Percentiles rank a stretch among this genome's conserved stretches.
These are phyloP conservation scores for Macaria liturata DNA, from an alignment of 2,888 invertebrate genomes.

Conservation along the genomic window DNA sequence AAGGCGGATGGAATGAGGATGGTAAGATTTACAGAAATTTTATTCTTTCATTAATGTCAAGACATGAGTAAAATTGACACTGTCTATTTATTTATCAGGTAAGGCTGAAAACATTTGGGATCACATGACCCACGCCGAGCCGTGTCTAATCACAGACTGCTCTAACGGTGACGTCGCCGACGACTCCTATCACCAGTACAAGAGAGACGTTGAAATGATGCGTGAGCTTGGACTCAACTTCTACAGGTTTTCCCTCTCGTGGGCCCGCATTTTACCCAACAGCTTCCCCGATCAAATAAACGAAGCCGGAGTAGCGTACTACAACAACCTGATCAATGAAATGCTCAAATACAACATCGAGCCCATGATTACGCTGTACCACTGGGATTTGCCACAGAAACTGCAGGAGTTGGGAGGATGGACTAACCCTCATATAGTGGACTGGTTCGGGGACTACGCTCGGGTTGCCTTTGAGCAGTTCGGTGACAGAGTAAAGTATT, in stretches of 20 bases:
- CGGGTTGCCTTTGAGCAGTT: constrained; percentile 61
- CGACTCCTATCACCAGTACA: constrained; percentile 84
- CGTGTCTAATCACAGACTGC: constrained; percentile 73
- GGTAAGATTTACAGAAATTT: constrained; percentile 50
- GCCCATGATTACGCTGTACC: constrained; percentile 82
- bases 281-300: constrained; percentile 82
- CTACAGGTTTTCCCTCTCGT: constrained; percentile 84
- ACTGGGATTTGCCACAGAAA: constrained; percentile 78
- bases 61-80: neutral
- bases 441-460: constrained; percentile 75
- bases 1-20: constrained; percentile 77
- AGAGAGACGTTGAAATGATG: constrained; percentile 77
- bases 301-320: constrained; percentile 59
- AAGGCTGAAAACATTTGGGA: constrained; percentile 86
- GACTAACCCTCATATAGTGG: constrained; percentile 64
- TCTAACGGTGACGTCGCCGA: constrained; percentile 83
- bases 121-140: constrained; percentile 68
- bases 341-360: constrained; percentile 82
- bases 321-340: constrained; percentile 78
- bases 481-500: constrained; percentile 73
- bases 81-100: constrained; percentile 48
- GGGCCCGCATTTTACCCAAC: constrained; percentile 85
- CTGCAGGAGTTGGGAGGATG: constrained; percentile 81
- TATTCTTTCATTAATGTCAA: neutral
- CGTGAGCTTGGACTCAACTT: constrained; percentile 70